Conservation (phyloP, 2,888 invertebrate genomes). For the Auanema freiburgensis region DNA sequence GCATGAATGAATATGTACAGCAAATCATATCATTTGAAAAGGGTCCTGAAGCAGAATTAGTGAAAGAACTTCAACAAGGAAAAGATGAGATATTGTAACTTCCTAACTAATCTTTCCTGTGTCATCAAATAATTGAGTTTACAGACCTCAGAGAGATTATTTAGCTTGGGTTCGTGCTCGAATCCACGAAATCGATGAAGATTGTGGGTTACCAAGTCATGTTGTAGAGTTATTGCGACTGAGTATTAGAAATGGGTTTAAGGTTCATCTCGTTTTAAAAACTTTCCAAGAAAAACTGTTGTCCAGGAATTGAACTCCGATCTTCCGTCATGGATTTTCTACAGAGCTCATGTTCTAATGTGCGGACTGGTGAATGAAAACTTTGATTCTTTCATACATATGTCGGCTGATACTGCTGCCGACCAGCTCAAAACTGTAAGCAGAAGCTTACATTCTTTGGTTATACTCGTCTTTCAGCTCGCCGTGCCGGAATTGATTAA, state of each 20-base stretch:
- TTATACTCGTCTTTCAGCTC: conserved; percentile 1
- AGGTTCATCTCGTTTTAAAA: conserved; percentile 13
- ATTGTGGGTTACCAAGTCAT: conserved; percentile 36
- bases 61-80: too few relatives aligned
- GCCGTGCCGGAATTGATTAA: neutral
- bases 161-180: conserved; percentile 30
- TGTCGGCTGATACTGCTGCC: conserved; percentile 1
- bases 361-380: conserved; percentile 32
- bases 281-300: neutral
- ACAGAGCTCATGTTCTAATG: conserved; percentile 23
- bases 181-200: conserved; percentile 33
- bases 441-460: neutral
- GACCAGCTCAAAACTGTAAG: neutral
- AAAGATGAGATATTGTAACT: neutral
- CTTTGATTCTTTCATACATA: conserved; percentile 7
- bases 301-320: conserved; percentile 30
- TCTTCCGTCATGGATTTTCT: conserved; percentile 30
- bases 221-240: conserved; percentile 31
- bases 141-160: conserved; percentile 19
- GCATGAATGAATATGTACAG: too few relatives aligned
- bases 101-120: neutral
- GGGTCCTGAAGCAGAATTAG: too few relatives aligned
- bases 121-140: too few relatives aligned
- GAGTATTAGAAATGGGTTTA: conserved; percentile 29
- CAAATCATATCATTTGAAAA: too few relatives aligned